Base-by-base conservation (phyloP, 2,888 invertebrate genomes). In the Tuta absoluta region DNA sequence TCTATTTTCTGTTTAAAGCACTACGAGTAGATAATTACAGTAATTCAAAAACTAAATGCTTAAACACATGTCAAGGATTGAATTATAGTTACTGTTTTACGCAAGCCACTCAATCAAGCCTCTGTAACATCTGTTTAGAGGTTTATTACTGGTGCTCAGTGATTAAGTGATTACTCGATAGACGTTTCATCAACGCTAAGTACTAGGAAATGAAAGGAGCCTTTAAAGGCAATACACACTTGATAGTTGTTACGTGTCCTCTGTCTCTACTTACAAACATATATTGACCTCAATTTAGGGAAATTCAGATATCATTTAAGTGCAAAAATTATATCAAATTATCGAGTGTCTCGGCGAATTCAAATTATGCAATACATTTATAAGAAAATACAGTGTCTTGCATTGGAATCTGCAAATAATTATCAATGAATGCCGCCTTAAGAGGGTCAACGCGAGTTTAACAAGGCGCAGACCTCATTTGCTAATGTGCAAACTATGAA, bases 401-500 rank as follows among this genome's bases (percentile, higher is more conserved):
- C 45, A 45, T 45, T 41, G 12, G n/a, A 45, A 17, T 17, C 17
- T 45, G 45, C 45, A 45, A 45, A 45, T 45, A 45, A 45, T 45
- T 45, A 45, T 45, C 45, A 45, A 45, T 45, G 45, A 45, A n/a
- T 45, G 45, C 45, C 45, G 45, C 45, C 17, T n/a, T 11, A 45
- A 17, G n/a, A 3, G 17, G 45, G 45, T 45, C 45, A 45, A 45
- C 4, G 45, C 45, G 45, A 45, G 17, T n/a, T 45, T 51, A 51
- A 51, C 51, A 51, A 51, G 51, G 1, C 23, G 21, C 51, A 21
- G 51, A 21, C 51, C 51, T 51, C 51, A 23, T 23, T 51, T 19
- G 19, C 23, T 23, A 51, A 23, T 23, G 23, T 51, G 51, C 21
- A 51, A 51, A 51, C 51, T 51, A 51, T 51, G 65, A 65, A 61